Evolutionary conservation across 1,140 invertebrate genomes (phyloP).

Genomic region (Popillia japonica): DNA sequence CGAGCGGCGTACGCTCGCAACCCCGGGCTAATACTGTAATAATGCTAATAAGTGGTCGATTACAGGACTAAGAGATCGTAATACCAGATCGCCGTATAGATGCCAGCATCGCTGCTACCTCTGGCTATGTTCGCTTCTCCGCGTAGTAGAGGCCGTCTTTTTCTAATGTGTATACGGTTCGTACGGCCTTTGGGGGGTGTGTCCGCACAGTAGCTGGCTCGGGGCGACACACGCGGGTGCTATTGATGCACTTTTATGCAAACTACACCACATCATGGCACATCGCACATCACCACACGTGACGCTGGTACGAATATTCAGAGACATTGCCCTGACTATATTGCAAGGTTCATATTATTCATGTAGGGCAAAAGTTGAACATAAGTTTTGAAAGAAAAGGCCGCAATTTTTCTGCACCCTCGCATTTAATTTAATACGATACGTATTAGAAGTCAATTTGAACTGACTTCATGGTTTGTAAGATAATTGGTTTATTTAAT

Average conservation of each 20-base stretch:
- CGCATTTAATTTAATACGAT: too few relatives aligned
- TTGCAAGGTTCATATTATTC: too few relatives aligned
- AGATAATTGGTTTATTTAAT: too few relatives aligned
- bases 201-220: conserved; percentile 50
- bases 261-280: conserved; percentile 36
- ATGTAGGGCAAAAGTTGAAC: too few relatives aligned
- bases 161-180: conserved; percentile 34
- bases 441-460: too few relatives aligned
- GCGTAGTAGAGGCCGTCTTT: conserved; percentile 32
- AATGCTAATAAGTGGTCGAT: conserved; percentile 51
- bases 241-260: conserved; percentile 47
- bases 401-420: too few relatives aligned
- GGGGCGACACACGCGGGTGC: conserved; percentile 45
- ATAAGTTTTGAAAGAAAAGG: too few relatives aligned
- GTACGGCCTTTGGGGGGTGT: conserved; percentile 44
- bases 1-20: conserved; percentile 35
- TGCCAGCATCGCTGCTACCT: conserved; percentile 37
- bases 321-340: too few relatives aligned
- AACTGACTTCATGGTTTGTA: too few relatives aligned
- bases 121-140: conserved; percentile 9
- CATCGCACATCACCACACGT: too few relatives aligned
- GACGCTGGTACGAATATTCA: too few relatives aligned
- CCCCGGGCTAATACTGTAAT: conserved; percentile 49
- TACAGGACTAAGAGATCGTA: conserved; percentile 49
- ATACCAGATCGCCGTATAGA: conserved; percentile 44